phyloP scores from a whole-genome alignment of 2,888 invertebrate genomes.

The Branchipolynoe longqiensis region DNA sequence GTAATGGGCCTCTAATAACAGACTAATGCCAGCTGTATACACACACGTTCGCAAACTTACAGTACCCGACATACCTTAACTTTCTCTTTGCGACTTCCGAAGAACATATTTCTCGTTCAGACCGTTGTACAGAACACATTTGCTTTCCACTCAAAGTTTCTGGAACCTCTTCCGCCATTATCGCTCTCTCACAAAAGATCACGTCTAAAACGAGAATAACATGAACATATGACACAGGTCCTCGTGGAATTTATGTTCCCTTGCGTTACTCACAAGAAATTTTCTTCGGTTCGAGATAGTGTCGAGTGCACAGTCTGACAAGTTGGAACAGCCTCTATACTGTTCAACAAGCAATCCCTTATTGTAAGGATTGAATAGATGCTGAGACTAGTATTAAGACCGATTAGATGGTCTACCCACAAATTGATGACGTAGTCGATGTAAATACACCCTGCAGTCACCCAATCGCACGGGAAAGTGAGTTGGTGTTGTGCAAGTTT shows the following conservation, averaged over 20 bases:
- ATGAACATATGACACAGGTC: too few species aligned
- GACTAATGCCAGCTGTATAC: too few species aligned
- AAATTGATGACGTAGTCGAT: slow-evolving; percentile 48
- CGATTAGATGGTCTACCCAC: slow-evolving; percentile 8
- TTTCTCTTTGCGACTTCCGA: neutral
- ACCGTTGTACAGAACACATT: neutral
- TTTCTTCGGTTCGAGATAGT: too few species aligned
- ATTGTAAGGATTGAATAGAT: too few species aligned
- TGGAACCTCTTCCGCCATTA: neutral
- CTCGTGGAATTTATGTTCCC: too few species aligned
- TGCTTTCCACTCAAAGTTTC: neutral
- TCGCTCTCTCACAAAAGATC: neutral
- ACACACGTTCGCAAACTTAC: too few species aligned
- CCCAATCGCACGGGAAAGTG: slow-evolving; percentile 5
- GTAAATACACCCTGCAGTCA: slow-evolving; percentile 45
- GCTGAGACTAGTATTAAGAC: too few species aligned
- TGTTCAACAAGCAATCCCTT: too few species aligned
- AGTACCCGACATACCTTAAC: neutral
- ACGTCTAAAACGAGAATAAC: neutral
- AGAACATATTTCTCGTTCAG: neutral
- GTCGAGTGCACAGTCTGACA: too few species aligned
- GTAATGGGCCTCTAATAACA: too few species aligned
- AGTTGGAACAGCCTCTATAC: too few species aligned
- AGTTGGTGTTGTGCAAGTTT: neutral
- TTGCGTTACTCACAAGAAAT: too few species aligned